A percentile compares a stretch with the other conserved stretches of the same genome.
phyloP scores from a whole-genome alignment of 2,888 invertebrate genomes.

The Pristionchus mayeri region DNA sequence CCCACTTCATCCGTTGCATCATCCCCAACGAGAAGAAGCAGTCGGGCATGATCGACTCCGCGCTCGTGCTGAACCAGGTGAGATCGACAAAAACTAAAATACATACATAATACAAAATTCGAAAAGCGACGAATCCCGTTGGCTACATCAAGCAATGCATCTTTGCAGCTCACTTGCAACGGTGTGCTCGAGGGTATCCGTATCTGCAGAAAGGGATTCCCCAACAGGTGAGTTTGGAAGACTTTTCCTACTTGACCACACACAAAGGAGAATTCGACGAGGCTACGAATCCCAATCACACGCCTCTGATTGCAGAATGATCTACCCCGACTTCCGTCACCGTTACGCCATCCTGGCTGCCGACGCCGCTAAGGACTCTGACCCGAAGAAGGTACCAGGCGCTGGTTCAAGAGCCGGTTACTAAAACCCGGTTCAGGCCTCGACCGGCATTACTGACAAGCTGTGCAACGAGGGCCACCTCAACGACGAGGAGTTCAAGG shows the following conservation, averaged over 20 bases:
- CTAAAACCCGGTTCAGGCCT: constrained; percentile 53
- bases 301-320: constrained; percentile 85
- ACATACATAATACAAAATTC: neutral
- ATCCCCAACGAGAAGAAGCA: constrained; percentile 88
- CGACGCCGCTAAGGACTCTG: constrained; percentile 82
- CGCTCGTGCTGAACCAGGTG: constrained; percentile 93
- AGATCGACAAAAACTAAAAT: constrained; percentile 15
- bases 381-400: constrained; percentile 79
- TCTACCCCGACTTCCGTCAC: constrained; percentile 99
- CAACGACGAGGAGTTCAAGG: constrained; percentile 78
- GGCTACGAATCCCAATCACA: neutral
- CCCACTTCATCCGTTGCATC: constrained; percentile 99
- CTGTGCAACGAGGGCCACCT: constrained; percentile 71
- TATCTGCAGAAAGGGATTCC: constrained; percentile 99
- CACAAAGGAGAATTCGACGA: neutral
- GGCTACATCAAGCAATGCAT: constrained; percentile 68
- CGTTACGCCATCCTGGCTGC: constrained; percentile 99
- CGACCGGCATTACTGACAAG: constrained; percentile 71
- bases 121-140: neutral
- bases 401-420: neutral
- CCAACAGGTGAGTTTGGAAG: constrained; percentile 84
- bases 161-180: constrained; percentile 93
- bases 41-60: constrained; percentile 89
- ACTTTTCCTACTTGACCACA: neutral
- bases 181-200: constrained; percentile 99